Percentiles rank a stretch among this genome's conserved stretches.
Evolutionary conservation across 2,888 invertebrate genomes (phyloP).

Genomic region (Lasioglossum oenotherae): DNA sequence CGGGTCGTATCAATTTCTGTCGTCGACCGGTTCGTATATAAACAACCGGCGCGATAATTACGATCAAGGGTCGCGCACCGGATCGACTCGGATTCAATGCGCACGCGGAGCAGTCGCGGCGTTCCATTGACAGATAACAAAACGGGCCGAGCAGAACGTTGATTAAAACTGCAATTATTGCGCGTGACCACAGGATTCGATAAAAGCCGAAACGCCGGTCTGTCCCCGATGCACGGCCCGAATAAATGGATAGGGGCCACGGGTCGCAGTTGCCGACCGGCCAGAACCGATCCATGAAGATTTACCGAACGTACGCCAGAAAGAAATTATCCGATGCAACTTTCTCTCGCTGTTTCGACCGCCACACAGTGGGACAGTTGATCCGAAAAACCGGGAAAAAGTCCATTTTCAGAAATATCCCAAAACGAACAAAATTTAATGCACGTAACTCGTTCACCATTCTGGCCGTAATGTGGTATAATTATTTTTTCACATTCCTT

Average conservation of each 20-base stretch:
- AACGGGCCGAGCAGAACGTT: constrained; percentile 67
- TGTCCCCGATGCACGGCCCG: constrained; percentile 52
- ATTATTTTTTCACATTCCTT: neutral
- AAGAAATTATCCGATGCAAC: constrained; percentile 45
- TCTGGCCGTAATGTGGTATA: neutral
- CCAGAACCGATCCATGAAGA: constrained; percentile 51
- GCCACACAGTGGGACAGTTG: neutral
- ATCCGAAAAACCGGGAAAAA: neutral
- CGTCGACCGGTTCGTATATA: constrained; percentile 47
- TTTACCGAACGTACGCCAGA: constrained; percentile 41
- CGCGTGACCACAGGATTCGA: constrained; percentile 73
- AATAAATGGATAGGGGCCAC: constrained; percentile 50
- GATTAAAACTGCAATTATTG: constrained; percentile 78
- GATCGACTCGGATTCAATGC: constrained; percentile 18
- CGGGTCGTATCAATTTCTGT: constrained; percentile 70
- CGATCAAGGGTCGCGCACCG: constrained; percentile 52
- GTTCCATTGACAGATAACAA: constrained; percentile 71
- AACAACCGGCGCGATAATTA: constrained; percentile 73
- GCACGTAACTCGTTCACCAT: neutral
- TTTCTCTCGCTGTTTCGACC: neutral
- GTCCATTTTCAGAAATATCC: neutral
- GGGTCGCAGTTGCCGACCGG: constrained; percentile 30
- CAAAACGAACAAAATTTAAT: neutral
- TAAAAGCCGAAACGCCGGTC: constrained; percentile 67
- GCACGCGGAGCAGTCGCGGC: constrained; percentile 36